Evolutionary conservation across 1,140 invertebrate genomes (phyloP), one percentile per base, ranked within the genome.

Genomic region (Caerostris darwini): DNA sequence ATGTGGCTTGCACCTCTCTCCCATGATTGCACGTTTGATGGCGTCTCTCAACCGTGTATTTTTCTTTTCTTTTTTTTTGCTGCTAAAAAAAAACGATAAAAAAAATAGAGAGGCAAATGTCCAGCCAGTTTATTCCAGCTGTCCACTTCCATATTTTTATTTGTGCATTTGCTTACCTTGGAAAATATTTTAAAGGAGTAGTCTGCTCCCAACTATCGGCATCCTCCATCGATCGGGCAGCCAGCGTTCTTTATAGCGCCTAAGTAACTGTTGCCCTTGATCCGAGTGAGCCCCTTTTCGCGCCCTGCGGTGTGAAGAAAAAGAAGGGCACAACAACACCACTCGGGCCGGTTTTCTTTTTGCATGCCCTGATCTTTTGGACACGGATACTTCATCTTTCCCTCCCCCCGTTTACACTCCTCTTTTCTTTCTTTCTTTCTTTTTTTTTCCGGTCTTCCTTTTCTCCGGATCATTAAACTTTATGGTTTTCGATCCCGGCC

Each of bases 391-490:
- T 92, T 85, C 90, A 92, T 92, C 90, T 92, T n/a, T 59, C 7
- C 54, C 57, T 85, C 56, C 61, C 90, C 56, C 61, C 61, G 34
- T 50, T 34, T 77, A 50, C 34, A 77, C 71, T 50, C 71, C 59
- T 82, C 61, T 5, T 3, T 61, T 57, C 89, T 86, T 92, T 92
- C 92, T 81, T 92, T 92, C 92, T 81, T 93, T 92, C 17, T 53
- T 86, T 81, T 34, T 34, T 34, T 34, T 93, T 92, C 17, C 19
- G 34, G 71, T 57, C 71, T 92, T 83, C 77, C 61, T 64, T 64
- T 90, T 87, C 93, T 94, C 86, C 86, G 93, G 93, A 94, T 94
- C 93, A 94, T 94, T 94, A 94, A 94, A 94, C 93, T 94, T 94
- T 94, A 94, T 94, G 93, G 93, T 90, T 90, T 93, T 93, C 92